phyloP scores from a whole-genome alignment of 2,797 vertebrate species.

The Coilia nasus region DNA sequence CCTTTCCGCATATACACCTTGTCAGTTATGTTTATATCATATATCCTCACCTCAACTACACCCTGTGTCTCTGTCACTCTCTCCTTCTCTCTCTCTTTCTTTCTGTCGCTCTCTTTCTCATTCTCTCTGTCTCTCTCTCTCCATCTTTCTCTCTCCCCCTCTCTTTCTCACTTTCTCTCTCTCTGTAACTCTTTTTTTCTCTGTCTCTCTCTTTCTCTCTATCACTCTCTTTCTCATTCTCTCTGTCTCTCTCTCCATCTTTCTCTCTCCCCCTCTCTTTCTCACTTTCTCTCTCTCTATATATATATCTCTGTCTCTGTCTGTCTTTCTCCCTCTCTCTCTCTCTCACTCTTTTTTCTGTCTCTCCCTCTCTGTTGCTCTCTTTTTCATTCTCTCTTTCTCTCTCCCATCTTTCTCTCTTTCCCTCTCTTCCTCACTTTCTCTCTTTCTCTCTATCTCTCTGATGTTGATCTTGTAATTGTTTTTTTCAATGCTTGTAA shows the following conservation, averaged over 20 bases:
- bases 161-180: neutral
- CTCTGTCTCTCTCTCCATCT: neutral
- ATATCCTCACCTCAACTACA: neutral
- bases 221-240: neutral
- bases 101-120: neutral
- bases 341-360: neutral
- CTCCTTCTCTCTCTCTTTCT: neutral
- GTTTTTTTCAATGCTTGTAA: too few species aligned
- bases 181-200: neutral
- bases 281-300: neutral
- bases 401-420: neutral
- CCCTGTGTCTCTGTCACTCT: neutral
- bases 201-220: neutral
- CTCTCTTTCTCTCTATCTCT: neutral
- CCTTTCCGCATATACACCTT: neutral
- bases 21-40: neutral
- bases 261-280: neutral
- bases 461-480: too few species aligned
- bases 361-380: neutral
- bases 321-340: neutral
- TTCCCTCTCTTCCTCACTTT: neutral
- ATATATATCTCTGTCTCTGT: neutral
- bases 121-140: neutral
- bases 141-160: neutral
- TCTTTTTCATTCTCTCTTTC: neutral